Percentiles rank a stretch among this genome's conserved stretches.
Evolutionary conservation across 2,888 invertebrate species (phyloP).

Genomic region (Trisateles emortualis): DNA sequence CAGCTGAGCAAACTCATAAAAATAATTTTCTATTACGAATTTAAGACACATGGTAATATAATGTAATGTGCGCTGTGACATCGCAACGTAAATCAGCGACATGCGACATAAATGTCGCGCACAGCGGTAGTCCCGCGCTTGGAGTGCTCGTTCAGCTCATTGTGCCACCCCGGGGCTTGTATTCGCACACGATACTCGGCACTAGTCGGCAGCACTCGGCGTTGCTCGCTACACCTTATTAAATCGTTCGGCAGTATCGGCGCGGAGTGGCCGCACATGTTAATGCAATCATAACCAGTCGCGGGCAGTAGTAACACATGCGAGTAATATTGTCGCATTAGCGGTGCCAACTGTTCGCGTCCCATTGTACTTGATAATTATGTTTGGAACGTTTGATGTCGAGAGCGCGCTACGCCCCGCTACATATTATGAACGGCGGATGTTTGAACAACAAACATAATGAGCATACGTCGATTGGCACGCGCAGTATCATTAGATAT

Average conservation of each 20-base stretch:
- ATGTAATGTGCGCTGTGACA: conserved; percentile 18
- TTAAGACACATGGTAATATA: conserved; percentile 17
- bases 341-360: conserved; percentile 28
- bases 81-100: conserved; percentile 31
- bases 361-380: conserved; percentile 31
- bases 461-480: not conserved
- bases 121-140: conserved; percentile 28
- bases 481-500: conserved; percentile 2
- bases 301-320: conserved; percentile 14
- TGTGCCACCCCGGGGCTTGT: not conserved
- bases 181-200: not conserved
- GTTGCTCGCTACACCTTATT: conserved; percentile 21
- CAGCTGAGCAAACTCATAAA: conserved; percentile 7
- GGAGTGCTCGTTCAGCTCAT: conserved; percentile 30
- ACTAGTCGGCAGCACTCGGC: conserved; percentile 1
- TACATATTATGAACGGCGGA: not conserved
- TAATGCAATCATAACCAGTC: conserved; percentile 22
- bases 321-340: conserved; percentile 36
- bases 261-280: conserved; percentile 2
- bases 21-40: conserved; percentile 13
- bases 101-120: conserved; percentile 39
- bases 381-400: conserved; percentile 37
- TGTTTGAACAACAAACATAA: conserved; percentile 20
- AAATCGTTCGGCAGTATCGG: conserved; percentile 2
- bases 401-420: conserved; percentile 17